Conservation (phyloP, 2,797 vertebrate species). For the Nothura maculosa region DNA sequence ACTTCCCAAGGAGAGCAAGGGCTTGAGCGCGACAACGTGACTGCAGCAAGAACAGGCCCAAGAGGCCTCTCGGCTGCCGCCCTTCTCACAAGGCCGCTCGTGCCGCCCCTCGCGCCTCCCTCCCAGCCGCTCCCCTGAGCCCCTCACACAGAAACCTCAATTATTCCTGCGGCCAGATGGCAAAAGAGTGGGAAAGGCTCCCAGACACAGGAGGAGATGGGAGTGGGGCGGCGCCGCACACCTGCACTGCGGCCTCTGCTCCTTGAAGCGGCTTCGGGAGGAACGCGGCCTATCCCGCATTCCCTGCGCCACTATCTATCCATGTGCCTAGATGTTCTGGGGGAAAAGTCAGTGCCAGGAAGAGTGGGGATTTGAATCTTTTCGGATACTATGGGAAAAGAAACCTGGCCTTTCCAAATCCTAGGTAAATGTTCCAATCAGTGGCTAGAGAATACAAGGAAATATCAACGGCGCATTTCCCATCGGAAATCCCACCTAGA, state of each 20-base stretch:
- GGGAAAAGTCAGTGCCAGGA: background rate
- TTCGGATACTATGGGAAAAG: background rate
- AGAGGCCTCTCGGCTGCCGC: background rate
- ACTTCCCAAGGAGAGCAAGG: background rate
- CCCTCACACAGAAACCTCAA: background rate
- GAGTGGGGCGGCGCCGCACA: background rate
- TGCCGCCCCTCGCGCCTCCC: background rate
- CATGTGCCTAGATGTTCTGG: background rate
- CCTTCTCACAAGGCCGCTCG: too few species aligned
- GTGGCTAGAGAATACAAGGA: fast-evolving
- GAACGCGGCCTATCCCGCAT: background rate
- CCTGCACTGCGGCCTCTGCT: background rate
- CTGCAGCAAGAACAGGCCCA: background rate
- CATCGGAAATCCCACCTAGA: background rate
- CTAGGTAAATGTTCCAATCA: background rate
- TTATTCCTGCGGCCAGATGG: constrained; percentile 52
- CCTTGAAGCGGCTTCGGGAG: background rate
- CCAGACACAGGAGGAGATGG: fast-evolving
- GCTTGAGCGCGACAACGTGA: background rate
- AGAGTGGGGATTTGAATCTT: background rate
- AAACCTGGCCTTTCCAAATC: background rate
- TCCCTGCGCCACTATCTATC: background rate
- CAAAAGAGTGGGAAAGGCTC: background rate
- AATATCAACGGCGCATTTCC: background rate
- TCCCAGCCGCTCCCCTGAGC: background rate